Conservation (phyloP, 2,113 vertebrate species). For the Rissa tridactyla region DNA sequence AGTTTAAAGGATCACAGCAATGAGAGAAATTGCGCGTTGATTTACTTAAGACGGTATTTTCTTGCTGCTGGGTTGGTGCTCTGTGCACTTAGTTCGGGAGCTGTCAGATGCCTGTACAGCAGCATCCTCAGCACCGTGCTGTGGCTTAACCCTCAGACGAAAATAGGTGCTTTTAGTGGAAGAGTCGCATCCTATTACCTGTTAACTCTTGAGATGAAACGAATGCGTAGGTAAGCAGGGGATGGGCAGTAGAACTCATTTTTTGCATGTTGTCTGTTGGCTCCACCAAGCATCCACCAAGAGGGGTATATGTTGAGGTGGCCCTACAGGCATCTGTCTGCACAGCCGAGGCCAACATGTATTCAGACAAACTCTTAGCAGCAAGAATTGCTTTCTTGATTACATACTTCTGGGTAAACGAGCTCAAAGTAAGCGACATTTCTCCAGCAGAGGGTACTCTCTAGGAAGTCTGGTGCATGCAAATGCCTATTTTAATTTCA, state of each 20-base stretch:
- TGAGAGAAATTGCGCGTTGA: not conserved
- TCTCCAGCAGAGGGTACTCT: not conserved
- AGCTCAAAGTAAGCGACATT: not conserved
- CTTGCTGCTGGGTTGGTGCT: not conserved
- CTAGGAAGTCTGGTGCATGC: not conserved
- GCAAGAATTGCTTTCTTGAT: not conserved
- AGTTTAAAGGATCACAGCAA: not conserved
- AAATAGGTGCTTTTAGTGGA: not conserved
- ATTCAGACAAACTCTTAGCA: not conserved
- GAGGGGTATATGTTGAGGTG: not conserved
- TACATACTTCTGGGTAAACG: not conserved
- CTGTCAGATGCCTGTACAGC: not conserved
- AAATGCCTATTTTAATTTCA: not conserved
- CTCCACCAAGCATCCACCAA: not conserved
- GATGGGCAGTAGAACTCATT: fast-evolving
- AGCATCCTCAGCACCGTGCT: not conserved
- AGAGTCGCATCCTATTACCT: not conserved
- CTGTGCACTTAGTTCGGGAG: not conserved
- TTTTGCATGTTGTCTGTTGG: not conserved
- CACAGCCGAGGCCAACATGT: not conserved
- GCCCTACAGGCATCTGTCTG: not conserved
- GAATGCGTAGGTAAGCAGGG: not conserved
- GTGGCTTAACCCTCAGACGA: fast-evolving
- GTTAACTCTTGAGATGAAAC: not conserved
- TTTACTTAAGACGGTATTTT: not conserved